Base-by-base conservation (phyloP, 2,888 invertebrate genomes). In the Acleris emargana region DNA sequence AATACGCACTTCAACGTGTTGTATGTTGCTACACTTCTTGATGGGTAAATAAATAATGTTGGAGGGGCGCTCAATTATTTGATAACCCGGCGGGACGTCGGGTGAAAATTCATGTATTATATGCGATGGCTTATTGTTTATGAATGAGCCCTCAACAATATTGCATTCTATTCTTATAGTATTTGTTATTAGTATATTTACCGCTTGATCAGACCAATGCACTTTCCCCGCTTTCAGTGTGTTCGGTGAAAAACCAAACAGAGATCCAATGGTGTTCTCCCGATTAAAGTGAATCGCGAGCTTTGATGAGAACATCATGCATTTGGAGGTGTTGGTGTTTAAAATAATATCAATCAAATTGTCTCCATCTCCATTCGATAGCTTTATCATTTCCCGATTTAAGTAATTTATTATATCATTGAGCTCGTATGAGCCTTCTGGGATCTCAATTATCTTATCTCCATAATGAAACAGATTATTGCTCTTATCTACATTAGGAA, bases 141-240 rank as follows among this genome's bases (percentile, higher is more conserved):
- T 51, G 43, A 68, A 68, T 68, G 68, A 68, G 0, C 68, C 68
- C 54, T 54, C 53, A 3, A 62, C 55, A n/a, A 68, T 68, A 13
- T 50, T 68, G 9, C 68, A 68, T 13, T 68, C 68, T 55, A 68
- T 55, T 68, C 68, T 68, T 68, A 66, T 68, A 64, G 62, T 38
- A 13, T 64, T 68, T 2, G 62, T 68, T 9, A 60, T 45, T 5
- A 57, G 52, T 52, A 62, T 62, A 9, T 62, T 16, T 5, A 57
- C 16, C 11, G 51, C 4, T 32, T n/a, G 4, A 43, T 57, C 57
- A 0, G 57, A 62, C 51, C 43, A 49, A 42, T 62, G 54, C 1
- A 25, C 5, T 13, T 5, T 13, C 2, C 47, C 32, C 0, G 17
- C 49, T n/a, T 42, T 38, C 11, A 60, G 52, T 1, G 16, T 20